Evolutionary conservation across 2,797 vertebrate species (phyloP), one percentile per base, ranked within the genome.

Genomic region (Sebastes aleutianus): DNA sequence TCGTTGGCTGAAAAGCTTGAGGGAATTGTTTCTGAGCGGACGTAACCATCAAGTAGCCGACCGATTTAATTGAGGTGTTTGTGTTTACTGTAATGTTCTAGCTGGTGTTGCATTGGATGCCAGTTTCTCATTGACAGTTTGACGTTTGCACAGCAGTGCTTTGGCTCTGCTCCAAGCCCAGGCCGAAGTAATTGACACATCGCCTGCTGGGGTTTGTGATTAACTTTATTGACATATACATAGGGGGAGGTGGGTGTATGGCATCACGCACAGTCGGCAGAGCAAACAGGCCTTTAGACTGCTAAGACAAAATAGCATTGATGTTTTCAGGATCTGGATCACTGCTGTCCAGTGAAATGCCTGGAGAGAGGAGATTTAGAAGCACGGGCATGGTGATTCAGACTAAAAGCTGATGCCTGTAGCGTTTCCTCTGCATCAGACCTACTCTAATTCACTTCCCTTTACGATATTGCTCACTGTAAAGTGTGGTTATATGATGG

Each of bases 181-280:
- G 47, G 47, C 76, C 50, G 39, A 26, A 75, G 81, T 87, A 92
- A 93, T 89, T 89, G 89, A 91, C 91, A 91, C 50, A 8, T 85
- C n/a, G 69, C 89, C 86, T 24, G 6, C 85, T 83, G 88, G 82
- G 79, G 72, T 81, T 89, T 86, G 86, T 92, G 91, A 94, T 91
- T 89, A 90, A 90, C 79, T 89, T 88, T 90, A 93, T 92, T 85
- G 92, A 93, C 88, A 78, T 80, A 56, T 71, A 76, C 62, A 22
- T 24, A 39, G 62, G 27, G 20, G 59, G 76, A 64, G 71, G 76
- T 68, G 81, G 68, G 53, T 75, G 78, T 29, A 20, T 32, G 78
- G 78, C 68, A 69, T 70, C 0, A 2, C 29, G 22, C 59, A 13
- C 78, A 78, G 76, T 78, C 88, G 86, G 83, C 78, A 83, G 73